phyloP scores from a whole-genome alignment of 2,888 invertebrate genomes.

The Atrina japonica region DNA sequence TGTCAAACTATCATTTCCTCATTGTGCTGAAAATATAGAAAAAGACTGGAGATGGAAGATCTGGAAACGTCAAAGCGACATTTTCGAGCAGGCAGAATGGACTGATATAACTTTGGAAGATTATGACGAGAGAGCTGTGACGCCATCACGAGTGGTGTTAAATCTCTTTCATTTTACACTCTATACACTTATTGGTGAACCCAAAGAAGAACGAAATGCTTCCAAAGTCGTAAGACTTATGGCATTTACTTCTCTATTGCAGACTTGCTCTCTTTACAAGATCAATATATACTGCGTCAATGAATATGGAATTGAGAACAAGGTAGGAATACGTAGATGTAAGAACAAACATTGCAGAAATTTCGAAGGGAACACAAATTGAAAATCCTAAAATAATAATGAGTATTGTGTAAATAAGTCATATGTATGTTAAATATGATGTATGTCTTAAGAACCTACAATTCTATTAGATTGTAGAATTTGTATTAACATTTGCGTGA shows the following conservation, averaged over 20 bases:
- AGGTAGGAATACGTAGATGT: conserved; percentile 49
- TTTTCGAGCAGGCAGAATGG: conserved; percentile 44
- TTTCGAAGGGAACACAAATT: no score
- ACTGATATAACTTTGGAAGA: conserved; percentile 43
- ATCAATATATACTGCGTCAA: conserved; percentile 58
- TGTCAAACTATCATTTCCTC: conserved; percentile 57
- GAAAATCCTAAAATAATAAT: no score
- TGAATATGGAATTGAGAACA: conserved; percentile 52
- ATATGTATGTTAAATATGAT: no score
- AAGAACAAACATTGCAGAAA: no score
- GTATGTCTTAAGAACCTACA: no score
- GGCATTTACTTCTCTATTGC: conserved; percentile 52
- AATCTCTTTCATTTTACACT: conserved; percentile 57
- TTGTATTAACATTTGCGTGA: no score
- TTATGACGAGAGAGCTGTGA: conserved; percentile 38
- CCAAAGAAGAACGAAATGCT: conserved; percentile 44
- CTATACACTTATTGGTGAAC: conserved; percentile 53
- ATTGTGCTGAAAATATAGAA: conserved; percentile 51
- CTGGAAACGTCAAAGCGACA: conserved; percentile 44
- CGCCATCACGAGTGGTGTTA: conserved; percentile 36
- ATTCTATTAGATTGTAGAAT: no score
- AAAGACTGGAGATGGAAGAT: conserved; percentile 51
- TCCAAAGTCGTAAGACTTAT: conserved; percentile 58
- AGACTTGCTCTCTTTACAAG: conserved; percentile 47
- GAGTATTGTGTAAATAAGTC: no score